Evolutionary conservation across 2,797 vertebrate genomes (phyloP).

Genomic region (Anableps anableps): DNA sequence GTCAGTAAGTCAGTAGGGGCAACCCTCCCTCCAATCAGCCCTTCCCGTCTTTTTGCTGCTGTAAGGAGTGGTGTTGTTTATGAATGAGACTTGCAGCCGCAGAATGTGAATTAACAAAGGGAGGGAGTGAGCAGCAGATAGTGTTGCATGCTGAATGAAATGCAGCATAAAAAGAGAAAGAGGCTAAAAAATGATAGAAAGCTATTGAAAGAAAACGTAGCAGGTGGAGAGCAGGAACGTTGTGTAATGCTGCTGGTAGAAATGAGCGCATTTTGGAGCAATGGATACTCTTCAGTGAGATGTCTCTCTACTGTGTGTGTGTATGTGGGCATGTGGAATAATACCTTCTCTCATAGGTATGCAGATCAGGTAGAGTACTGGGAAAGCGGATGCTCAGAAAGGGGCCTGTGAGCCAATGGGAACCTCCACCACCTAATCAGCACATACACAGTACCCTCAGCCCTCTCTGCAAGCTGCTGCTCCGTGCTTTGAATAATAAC

Average conservation of each 20-base stretch:
- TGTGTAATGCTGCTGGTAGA: slow-evolving; percentile 6
- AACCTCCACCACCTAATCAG: slow-evolving; percentile 61
- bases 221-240: slow-evolving; percentile 10
- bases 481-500: slow-evolving; percentile 83
- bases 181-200: slow-evolving; percentile 34
- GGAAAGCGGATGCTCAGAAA: slow-evolving; percentile 45
- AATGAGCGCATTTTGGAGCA: slow-evolving; percentile 22
- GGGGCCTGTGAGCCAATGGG: slow-evolving; percentile 66
- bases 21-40: slow-evolving; percentile 58
- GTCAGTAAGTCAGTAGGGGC: slow-evolving; percentile 74
- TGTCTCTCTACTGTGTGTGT: slow-evolving; percentile 1
- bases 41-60: slow-evolving; percentile 67
- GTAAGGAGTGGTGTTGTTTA: slow-evolving; percentile 79
- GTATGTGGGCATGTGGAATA: slow-evolving; percentile 17
- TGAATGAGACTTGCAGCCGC: slow-evolving; percentile 77
- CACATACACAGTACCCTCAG: slow-evolving; percentile 27
- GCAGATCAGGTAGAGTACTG: slow-evolving; percentile 58
- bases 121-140: slow-evolving; percentile 33
- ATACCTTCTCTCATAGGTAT: slow-evolving; percentile 54
- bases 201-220: slow-evolving; percentile 59
- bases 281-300: slow-evolving; percentile 9
- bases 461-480: slow-evolving; percentile 66
- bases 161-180: slow-evolving; percentile 41
- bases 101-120: slow-evolving; percentile 78
- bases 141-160: slow-evolving; percentile 64